These are phyloP conservation scores for Myotis davidii DNA, from an alignment of 2,113 vertebrate genomes.

Conservation along the genomic window DNA sequence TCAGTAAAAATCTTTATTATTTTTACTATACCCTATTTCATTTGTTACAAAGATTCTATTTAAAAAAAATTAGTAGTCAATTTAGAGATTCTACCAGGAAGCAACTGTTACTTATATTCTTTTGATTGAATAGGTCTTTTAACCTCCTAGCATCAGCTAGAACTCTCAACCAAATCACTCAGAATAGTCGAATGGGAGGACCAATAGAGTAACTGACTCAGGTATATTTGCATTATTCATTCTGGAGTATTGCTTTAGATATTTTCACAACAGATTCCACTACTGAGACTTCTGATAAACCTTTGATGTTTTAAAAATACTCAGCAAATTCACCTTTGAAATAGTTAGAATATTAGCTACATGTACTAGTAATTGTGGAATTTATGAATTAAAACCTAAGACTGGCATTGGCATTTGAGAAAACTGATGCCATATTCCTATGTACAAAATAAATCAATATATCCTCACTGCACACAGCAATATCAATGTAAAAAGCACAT, in stretches of 20 bases:
- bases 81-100: background rate
- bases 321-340: constrained; percentile 26
- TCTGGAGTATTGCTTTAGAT: background rate
- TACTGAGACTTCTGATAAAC: constrained; percentile 2
- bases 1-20: background rate
- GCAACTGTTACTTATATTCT: background rate
- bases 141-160: background rate
- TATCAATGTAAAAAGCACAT: background rate
- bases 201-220: background rate
- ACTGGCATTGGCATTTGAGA: background rate
- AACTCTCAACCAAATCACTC: background rate
- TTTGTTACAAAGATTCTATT: constrained; percentile 46
- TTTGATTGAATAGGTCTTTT: background rate
- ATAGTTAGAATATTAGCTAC: background rate
- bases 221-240: constrained; percentile 26
- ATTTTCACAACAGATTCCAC: constrained; percentile 9
- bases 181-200: background rate
- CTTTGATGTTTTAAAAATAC: background rate
- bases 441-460: background rate
- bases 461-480: background rate
- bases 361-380: background rate
- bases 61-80: constrained; percentile 33
- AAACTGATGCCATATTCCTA: background rate
- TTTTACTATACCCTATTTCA: background rate
- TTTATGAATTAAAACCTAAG: constrained; percentile 32